A percentile compares a stretch with the other conserved stretches of the same genome.
phyloP scores from a whole-genome alignment of 1,140 invertebrate genomes.

The Drosophila simulans region DNA sequence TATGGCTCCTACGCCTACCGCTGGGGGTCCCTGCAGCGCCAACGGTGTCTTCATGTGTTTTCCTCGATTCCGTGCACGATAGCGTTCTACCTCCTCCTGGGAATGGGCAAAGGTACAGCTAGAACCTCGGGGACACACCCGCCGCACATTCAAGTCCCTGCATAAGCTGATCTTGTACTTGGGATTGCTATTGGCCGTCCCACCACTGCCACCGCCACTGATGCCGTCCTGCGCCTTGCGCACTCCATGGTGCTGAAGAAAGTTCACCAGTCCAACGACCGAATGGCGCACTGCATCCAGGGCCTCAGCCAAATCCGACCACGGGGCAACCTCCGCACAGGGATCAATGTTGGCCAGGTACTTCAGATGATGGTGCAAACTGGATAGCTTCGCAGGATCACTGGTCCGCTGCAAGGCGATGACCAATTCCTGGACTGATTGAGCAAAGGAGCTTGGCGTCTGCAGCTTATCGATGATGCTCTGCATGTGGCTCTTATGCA shows the following conservation, averaged over 20 bases:
- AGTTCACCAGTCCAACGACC: constrained; percentile 93
- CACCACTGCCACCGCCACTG: constrained; percentile 84
- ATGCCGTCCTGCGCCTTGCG: constrained; percentile 87
- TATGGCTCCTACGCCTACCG: constrained; percentile 21
- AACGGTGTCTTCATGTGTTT: constrained; percentile 63
- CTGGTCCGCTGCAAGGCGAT: constrained; percentile 96
- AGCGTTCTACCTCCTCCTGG: constrained; percentile 95
- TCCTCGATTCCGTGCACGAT: constrained; percentile 80
- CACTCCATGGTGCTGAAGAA: constrained; percentile 92
- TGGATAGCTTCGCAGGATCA: constrained; percentile 93
- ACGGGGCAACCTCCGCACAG: constrained; percentile 87
- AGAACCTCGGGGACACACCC: constrained; percentile 93
- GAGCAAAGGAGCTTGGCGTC: constrained; percentile 95
- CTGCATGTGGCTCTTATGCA: constrained; percentile 99
- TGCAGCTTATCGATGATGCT: constrained; percentile 98
- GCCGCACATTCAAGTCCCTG: constrained; percentile 91
- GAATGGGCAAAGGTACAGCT: constrained; percentile 97
- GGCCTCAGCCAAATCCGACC: constrained; percentile 90
- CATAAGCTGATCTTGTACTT: constrained; percentile 97
- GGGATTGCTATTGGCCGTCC: constrained; percentile 87
- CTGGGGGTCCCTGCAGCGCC: constrained; percentile 19
- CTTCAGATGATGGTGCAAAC: constrained; percentile 92
- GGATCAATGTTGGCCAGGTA: constrained; percentile 94
- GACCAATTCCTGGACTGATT: constrained; percentile 95
- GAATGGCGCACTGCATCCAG: constrained; percentile 93